Percentiles rank a stretch among this genome's conserved stretches.
Conservation (phyloP, 2,888 invertebrate species). For the Folsomia candida region DNA sequence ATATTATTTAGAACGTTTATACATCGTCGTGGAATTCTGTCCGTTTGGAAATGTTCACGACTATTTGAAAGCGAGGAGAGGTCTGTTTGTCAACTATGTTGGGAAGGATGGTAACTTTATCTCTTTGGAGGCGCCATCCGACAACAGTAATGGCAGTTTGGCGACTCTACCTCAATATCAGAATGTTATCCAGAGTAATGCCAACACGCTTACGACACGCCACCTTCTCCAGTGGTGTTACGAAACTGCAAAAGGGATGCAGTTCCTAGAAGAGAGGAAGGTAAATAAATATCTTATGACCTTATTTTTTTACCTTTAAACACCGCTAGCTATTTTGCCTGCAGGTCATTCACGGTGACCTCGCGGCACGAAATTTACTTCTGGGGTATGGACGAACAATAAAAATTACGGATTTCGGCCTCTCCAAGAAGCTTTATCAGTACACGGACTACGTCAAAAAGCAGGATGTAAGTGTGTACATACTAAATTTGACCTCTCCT, state of each 20-base stretch:
- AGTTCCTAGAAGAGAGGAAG: constrained; percentile 33
- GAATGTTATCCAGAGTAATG: constrained; percentile 14
- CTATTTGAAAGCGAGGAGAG: constrained; percentile 36
- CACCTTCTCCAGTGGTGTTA: constrained; percentile 34
- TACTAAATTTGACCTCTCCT: not conserved
- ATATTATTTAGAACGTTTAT: constrained; percentile 31
- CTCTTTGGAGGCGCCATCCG: not conserved
- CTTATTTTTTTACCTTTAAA: not conserved
- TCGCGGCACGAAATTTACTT: constrained; percentile 34
- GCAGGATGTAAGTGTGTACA: constrained; percentile 20
- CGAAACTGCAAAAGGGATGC: constrained; percentile 32
- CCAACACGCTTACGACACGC: constrained; percentile 26
- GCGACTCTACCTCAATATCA: not conserved
- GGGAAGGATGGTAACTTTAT: constrained; percentile 34
- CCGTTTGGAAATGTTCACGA: constrained; percentile 38
- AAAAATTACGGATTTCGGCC: constrained; percentile 39
- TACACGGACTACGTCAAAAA: constrained; percentile 33
- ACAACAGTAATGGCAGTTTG: not conserved
- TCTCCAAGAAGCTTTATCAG: constrained; percentile 36
- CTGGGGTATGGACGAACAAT: constrained; percentile 28
- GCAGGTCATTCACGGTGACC: constrained; percentile 34
- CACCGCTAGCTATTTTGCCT: not conserved
- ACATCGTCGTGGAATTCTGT: constrained; percentile 42
- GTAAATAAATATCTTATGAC: constrained; percentile 5
- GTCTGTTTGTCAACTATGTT: constrained; percentile 36